Evolutionary conservation across 2,797 vertebrate genomes (phyloP).

Genomic region (Poecilia wingei): DNA sequence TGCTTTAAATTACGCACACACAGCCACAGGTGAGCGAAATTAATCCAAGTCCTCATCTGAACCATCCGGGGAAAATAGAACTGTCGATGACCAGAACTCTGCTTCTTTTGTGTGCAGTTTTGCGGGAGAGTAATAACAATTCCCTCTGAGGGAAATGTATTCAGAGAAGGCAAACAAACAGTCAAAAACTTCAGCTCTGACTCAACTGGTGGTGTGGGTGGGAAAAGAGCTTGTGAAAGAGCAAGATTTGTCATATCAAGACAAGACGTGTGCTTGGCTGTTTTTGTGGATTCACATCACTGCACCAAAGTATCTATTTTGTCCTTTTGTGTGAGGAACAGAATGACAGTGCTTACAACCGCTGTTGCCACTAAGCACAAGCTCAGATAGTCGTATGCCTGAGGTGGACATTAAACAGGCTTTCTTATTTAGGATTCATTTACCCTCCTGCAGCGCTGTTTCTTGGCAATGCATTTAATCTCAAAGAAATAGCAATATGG

Average conservation of each 20-base stretch:
- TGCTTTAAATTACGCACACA: constrained; percentile 32
- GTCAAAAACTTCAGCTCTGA: constrained; percentile 13
- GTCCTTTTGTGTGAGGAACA: constrained; percentile 48
- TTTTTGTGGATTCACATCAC: constrained; percentile 44
- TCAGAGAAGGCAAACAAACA: background rate
- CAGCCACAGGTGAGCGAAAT: constrained; percentile 14
- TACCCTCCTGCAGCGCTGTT: constrained; percentile 56
- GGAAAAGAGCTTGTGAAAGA: background rate
- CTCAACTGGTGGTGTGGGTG: constrained; percentile 25
- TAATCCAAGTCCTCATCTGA: constrained; percentile 21
- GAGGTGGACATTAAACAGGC: constrained; percentile 63
- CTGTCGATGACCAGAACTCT: background rate
- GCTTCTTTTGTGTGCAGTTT: constrained; percentile 3
- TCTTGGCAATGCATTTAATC: constrained; percentile 38
- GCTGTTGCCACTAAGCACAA: constrained; percentile 37
- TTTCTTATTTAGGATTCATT: constrained; percentile 60
- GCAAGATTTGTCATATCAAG: constrained; percentile 38
- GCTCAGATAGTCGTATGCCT: constrained; percentile 48
- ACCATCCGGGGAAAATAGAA: constrained; percentile 6
- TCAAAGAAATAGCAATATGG: constrained; percentile 20
- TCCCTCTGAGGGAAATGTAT: background rate
- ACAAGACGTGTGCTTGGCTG: constrained; percentile 27
- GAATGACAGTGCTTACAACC: constrained; percentile 47
- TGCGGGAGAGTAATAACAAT: background rate
- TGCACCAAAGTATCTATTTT: constrained; percentile 52